These are phyloP conservation scores for Phrynocephalus vlangalii DNA, from an alignment of 2,797 vertebrate species.

Conservation along the genomic window DNA sequence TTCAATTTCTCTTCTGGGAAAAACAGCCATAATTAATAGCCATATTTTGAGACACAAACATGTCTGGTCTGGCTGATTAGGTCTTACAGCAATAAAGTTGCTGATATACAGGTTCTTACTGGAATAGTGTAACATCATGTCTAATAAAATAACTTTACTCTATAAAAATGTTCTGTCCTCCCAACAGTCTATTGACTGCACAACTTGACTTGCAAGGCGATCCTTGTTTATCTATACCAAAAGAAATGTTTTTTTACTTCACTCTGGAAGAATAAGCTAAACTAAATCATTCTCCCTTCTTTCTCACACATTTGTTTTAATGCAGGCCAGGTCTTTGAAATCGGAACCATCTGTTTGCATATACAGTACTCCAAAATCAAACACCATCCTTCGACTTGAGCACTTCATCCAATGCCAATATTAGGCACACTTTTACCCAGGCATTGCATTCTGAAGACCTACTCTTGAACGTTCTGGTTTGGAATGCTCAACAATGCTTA, in stretches of 20 bases:
- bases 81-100: background rate
- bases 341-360: background rate
- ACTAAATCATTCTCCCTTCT: background rate
- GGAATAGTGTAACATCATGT: background rate
- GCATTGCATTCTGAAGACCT: background rate
- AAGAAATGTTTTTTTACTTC: background rate
- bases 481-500: constrained; percentile 7
- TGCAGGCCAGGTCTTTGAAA: background rate
- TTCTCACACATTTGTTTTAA: background rate
- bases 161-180: background rate
- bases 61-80: background rate
- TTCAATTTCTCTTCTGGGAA: background rate
- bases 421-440: background rate
- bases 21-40: background rate
- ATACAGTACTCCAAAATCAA: background rate
- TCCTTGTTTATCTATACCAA: background rate
- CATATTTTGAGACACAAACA: background rate
- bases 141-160: background rate
- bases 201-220: background rate
- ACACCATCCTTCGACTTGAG: background rate
- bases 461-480: background rate
- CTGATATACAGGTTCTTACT: background rate
- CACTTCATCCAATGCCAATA: background rate
- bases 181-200: background rate
- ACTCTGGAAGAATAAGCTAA: background rate